These are phyloP conservation scores for Rhombomys opimus DNA, from an alignment of 2,113 vertebrate genomes.

Conservation along the genomic window DNA sequence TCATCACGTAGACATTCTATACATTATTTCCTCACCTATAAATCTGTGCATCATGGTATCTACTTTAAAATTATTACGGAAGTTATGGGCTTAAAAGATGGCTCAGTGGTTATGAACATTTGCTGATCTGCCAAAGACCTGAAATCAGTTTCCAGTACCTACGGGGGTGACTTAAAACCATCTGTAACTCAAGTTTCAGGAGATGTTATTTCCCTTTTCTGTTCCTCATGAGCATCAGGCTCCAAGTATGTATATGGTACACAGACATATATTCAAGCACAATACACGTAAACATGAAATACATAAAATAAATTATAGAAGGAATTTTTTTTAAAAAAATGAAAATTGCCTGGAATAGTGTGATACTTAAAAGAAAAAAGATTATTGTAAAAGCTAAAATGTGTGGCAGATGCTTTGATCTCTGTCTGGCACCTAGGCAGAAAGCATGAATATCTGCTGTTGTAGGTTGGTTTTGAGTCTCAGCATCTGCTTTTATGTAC, in stretches of 20 bases:
- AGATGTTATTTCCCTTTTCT: background rate
- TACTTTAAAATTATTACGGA: background rate
- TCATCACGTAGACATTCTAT: background rate
- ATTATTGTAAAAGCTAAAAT: background rate
- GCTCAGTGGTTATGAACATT: background rate
- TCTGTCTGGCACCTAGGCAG: background rate
- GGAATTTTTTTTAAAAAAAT: background rate
- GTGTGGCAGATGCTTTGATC: background rate
- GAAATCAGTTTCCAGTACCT: background rate
- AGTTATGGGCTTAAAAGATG: background rate
- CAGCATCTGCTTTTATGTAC: too few species aligned
- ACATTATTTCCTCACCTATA: background rate
- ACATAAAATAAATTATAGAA: too few species aligned
- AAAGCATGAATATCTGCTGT: background rate
- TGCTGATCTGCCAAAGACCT: background rate
- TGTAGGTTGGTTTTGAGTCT: background rate
- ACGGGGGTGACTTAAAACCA: background rate
- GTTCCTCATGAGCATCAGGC: background rate
- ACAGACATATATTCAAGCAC: background rate
- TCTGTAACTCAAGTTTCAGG: background rate
- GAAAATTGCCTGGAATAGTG: background rate
- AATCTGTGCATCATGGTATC: background rate
- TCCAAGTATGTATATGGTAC: background rate
- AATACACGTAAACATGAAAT: background rate
- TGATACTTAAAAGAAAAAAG: background rate